Conservation (phyloP, 2,797 vertebrate genomes). For the Microctenopoma steveboyesi region DNA sequence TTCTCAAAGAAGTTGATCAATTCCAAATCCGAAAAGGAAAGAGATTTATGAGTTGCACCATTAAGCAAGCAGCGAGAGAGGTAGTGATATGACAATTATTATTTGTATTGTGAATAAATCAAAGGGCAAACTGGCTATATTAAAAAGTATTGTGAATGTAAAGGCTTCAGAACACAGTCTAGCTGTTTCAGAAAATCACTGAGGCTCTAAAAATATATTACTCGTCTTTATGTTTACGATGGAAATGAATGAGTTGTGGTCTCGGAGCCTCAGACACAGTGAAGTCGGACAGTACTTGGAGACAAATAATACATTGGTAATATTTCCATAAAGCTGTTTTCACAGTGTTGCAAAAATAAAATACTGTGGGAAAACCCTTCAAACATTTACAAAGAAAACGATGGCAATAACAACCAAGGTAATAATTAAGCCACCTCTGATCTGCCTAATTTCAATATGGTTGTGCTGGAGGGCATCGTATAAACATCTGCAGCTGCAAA, state of each 20-base stretch:
- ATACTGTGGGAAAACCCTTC: not conserved
- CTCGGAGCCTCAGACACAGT: not conserved
- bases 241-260: not conserved
- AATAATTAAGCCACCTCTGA: slow-evolving; percentile 5
- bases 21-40: not conserved
- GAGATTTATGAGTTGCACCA: not conserved
- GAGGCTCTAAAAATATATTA: not conserved
- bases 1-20: not conserved
- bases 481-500: slow-evolving; percentile 29
- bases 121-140: not conserved
- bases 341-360: not conserved
- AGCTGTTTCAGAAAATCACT: too few relatives aligned
- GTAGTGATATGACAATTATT: not conserved
- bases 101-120: not conserved
- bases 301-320: not conserved
- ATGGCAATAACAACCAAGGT: slow-evolving; percentile 1
- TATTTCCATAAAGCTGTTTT: not conserved
- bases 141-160: not conserved
- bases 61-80: too few relatives aligned
- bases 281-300: not conserved
- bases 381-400: not conserved
- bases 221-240: not conserved
- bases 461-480: slow-evolving; percentile 16
- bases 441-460: slow-evolving; percentile 12
- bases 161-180: not conserved